These are phyloP conservation scores for Dolomedes plantarius DNA, from an alignment of 2,888 invertebrate species.

Conservation along the genomic window DNA sequence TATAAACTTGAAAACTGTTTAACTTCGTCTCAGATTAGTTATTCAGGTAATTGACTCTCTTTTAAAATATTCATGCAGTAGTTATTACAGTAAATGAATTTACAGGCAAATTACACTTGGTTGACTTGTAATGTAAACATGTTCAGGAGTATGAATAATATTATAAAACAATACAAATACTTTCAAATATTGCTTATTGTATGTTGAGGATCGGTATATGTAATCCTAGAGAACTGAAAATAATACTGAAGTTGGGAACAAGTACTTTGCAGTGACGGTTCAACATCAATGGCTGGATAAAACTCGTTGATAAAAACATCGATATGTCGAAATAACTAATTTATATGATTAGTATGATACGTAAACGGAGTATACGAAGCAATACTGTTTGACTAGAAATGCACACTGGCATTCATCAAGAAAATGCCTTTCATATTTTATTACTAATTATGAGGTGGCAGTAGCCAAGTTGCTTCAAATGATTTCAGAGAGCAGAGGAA, in stretches of 20 bases:
- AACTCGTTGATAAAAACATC: slow-evolving; percentile 47
- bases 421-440: not conserved
- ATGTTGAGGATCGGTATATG: not conserved
- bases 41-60: not conserved
- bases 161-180: slow-evolving; percentile 6
- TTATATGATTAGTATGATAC: not conserved
- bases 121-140: not conserved
- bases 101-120: not conserved
- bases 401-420: slow-evolving; percentile 13
- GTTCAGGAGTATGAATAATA: not conserved
- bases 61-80: not conserved
- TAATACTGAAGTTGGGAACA: not conserved
- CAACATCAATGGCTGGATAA: slow-evolving; percentile 38
- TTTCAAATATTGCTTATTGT: slow-evolving; percentile 7
- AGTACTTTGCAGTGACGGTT: slow-evolving; percentile 26
- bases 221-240: not conserved
- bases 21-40: no score
- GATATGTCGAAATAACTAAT: slow-evolving; percentile 37
- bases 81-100: not conserved
- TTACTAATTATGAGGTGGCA: not conserved
- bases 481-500: not conserved
- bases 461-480: not conserved
- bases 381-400: slow-evolving; percentile 56
- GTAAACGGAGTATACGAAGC: not conserved
- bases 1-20: no score